These are phyloP conservation scores for Alosa sapidissima DNA, from an alignment of 2,797 vertebrate species.

Conservation along the genomic window DNA sequence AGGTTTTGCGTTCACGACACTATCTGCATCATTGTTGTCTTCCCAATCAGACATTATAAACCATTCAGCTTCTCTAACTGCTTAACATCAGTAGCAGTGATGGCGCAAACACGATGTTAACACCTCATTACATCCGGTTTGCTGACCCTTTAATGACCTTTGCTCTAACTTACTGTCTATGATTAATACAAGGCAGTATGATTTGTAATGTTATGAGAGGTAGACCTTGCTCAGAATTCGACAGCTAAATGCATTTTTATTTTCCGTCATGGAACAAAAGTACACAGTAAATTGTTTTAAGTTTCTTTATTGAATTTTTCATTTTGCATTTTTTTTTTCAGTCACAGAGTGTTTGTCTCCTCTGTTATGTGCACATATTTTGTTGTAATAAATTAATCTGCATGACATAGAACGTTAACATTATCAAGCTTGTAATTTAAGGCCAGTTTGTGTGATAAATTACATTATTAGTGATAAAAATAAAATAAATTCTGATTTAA, in stretches of 20 bases:
- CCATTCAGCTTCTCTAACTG: neutral
- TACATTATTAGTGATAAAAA: constrained; percentile 72
- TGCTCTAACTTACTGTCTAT: neutral
- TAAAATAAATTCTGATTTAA: constrained; percentile 49
- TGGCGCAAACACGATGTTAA: neutral
- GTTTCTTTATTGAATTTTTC: constrained; percentile 81
- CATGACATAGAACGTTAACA: constrained; percentile 80
- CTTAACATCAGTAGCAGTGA: neutral
- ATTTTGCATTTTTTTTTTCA: constrained; percentile 78
- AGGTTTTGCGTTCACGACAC: constrained; percentile 39
- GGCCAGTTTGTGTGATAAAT: constrained; percentile 86
- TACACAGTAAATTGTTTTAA: constrained; percentile 46
- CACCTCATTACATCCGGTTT: neutral
- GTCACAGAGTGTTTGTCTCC: constrained; percentile 76
- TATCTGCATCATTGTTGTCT: constrained; percentile 58
- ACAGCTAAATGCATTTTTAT: neutral
- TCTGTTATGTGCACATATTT: constrained; percentile 82
- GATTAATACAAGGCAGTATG: no score
- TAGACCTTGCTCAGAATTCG: neutral
- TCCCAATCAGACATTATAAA: constrained; percentile 78
- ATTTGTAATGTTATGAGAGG: no score
- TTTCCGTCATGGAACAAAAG: neutral
- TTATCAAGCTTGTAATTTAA: constrained; percentile 90
- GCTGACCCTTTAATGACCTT: neutral
- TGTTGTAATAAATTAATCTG: constrained; percentile 92